Base-by-base conservation (phyloP, 2,797 vertebrate species). In the Malacoctenus gilli region DNA sequence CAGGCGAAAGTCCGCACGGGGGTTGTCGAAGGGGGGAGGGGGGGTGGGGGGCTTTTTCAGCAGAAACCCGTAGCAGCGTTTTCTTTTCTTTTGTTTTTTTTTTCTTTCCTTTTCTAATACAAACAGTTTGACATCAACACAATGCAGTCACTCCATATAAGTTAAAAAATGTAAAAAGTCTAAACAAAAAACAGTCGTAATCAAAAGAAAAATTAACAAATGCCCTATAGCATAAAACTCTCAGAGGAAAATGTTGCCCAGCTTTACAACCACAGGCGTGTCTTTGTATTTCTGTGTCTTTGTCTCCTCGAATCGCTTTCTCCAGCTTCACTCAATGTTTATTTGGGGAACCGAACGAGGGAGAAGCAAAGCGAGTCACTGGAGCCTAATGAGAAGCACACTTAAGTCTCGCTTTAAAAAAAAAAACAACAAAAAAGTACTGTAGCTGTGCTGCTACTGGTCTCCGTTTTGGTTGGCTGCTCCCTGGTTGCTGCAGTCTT, bases 61-160 rank as follows among this genome's bases (percentile, higher is more conserved):
- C 75, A 83, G 59, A 88, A 82, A 90, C 88, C 86, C 84, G 63
- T 91, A 92, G 90, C 89, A 90, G 91, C 89, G 76, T 80, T 80
- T 85, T 71, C 61, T 69, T 69, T 89, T 72, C 60, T 69, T 69
- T 89, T 80, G 79, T 85, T 72, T 60, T 69, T 69, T 89, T 72
- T 72, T 39, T 64, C 71, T 70, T 62, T 51, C 43, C 70, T 77
- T 82, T 28, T 84, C 71, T 77, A 80, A 80, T 81, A 80, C 80
- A 77, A 82, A 84, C 72, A 74, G 55, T 60, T 76, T 74, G 62
- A 76, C 69, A 78, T 84, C 63, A 79, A 86, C 85, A 82, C 82
- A 82, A 89, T 85, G 77, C 83, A 90, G 82, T 89, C 89, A 82
- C 76, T 82, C 91, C 85, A 85, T 92, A 94, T 94, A 94, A 95